Conservation (phyloP, 1,140 invertebrate genomes). For the Neomicropteryx cornuta region DNA sequence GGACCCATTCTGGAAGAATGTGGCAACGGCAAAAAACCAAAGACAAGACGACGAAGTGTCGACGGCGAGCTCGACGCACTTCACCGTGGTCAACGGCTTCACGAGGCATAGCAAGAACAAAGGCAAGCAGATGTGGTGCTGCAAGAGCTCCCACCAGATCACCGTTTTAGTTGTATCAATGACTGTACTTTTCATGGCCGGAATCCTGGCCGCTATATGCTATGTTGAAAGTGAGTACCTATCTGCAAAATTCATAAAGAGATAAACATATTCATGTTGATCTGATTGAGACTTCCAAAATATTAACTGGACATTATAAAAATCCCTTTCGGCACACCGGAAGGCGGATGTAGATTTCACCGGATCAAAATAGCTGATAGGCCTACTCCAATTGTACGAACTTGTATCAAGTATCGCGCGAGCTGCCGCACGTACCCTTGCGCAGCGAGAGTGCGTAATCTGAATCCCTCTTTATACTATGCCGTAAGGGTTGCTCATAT, state of each 20-base stretch:
- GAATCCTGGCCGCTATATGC: slow-evolving; percentile 61
- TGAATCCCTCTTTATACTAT: no score
- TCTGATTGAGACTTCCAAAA: no score
- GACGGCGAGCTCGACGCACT: slow-evolving; percentile 74
- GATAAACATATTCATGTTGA: slow-evolving; percentile 1
- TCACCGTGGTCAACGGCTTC: slow-evolving; percentile 71
- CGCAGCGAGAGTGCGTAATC: no score
- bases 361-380: no score
- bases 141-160: slow-evolving; percentile 61
- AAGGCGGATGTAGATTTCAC: no score
- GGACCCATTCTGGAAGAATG: slow-evolving; percentile 33
- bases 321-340: no score
- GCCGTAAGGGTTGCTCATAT: no score
- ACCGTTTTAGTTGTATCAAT: slow-evolving; percentile 68
- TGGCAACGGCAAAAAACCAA: slow-evolving; percentile 30
- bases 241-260: background rate
- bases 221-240: slow-evolving; percentile 53
- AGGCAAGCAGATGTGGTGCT: slow-evolving; percentile 49
- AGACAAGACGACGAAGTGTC: slow-evolving; percentile 50
- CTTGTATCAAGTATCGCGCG: no score
- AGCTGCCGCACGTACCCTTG: no score
- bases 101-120: slow-evolving; percentile 42
- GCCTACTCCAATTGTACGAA: no score
- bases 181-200: slow-evolving; percentile 64
- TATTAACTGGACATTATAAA: no score